Evolutionary conservation across 2,888 invertebrate species (phyloP).

Genomic region (Eurois occulta): DNA sequence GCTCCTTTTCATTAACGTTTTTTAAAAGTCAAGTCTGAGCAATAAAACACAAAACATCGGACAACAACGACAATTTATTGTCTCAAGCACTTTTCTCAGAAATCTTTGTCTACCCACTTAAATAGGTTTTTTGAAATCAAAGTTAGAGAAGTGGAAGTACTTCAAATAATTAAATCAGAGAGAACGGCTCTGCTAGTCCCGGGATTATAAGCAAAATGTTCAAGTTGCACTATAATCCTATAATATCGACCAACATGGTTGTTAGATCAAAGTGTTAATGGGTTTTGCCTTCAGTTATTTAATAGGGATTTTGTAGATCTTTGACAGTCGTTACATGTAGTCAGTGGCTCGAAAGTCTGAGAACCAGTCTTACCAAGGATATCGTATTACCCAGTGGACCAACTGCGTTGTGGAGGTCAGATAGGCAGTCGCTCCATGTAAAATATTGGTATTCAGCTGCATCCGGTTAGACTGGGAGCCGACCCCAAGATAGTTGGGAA

Average conservation of each 20-base stretch:
- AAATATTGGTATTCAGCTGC: too few species aligned
- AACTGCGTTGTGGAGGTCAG: too few species aligned
- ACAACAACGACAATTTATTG: slow-evolving; percentile 5
- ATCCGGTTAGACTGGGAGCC: too few species aligned
- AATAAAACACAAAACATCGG: slow-evolving; percentile 27
- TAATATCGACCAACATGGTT: background rate
- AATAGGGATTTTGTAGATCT: too few species aligned
- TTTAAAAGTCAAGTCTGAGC: background rate
- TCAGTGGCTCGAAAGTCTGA: too few species aligned
- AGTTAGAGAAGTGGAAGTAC: slow-evolving; percentile 7
- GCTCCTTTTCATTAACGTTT: background rate
- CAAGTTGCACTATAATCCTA: background rate
- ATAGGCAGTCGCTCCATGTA: too few species aligned
- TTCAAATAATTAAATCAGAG: slow-evolving; percentile 10
- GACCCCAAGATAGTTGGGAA: too few species aligned
- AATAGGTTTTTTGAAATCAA: slow-evolving; percentile 7
- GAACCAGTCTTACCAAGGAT: too few species aligned
- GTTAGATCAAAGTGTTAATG: background rate
- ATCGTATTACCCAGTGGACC: too few species aligned
- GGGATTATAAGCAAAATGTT: background rate
- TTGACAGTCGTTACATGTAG: too few species aligned
- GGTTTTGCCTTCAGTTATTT: background rate
- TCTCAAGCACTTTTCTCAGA: slow-evolving; percentile 3
- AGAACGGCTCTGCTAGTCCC: background rate
- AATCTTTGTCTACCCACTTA: slow-evolving; percentile 11